Base-by-base conservation (phyloP, 1,140 invertebrate species). In the Meloidogyne exigua region DNA sequence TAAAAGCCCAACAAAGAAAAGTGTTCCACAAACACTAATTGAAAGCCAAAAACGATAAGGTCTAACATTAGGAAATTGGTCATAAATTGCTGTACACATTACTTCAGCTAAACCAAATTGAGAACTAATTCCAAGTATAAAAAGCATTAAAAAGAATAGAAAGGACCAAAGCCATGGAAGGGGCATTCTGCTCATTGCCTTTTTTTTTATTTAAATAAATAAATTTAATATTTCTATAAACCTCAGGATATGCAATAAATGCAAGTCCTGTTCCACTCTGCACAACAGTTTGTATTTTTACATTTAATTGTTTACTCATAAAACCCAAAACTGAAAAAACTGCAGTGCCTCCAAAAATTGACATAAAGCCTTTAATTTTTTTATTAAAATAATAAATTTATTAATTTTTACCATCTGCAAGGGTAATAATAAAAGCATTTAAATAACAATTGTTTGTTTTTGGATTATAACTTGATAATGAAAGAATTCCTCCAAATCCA, bases 141-240 rank as follows among this genome's bases (percentile, higher is more conserved):
- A 93, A 21, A 96, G 89, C 94, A 96, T 96, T 15, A 93, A 87
- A 88, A 96, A 96, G 88, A 96, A 96, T 0, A 95, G 88, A 0
- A 94, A 87, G 0, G 94, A 91, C 94, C 94, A 97, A 28, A 94
- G 89, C 83, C 94, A 92, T 0, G 93, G 92, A 49, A 92, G 91
- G 0, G 94, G 94, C 80, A 96, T 89, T 39, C 80, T 39, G 28
- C 68, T 78, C 68, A 79, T 81, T 15, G 80, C 79, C 49, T 63
- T 92, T 79, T 92, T 92, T 90, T 89, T n/a, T 44, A 23, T 1
- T 23, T 28, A 25, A 25, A n/a, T 32, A 32, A 32, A n/a, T 42
- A n/a, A 26, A 4, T 5, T 39, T 26, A 13, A 21, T 32, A 21
- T 18, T 32, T 21, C 7, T 18, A n/a, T n/a, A n/a, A 49, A 42